Base-by-base conservation (phyloP, 2,888 invertebrate species). In the Argyresthia albistria region DNA sequence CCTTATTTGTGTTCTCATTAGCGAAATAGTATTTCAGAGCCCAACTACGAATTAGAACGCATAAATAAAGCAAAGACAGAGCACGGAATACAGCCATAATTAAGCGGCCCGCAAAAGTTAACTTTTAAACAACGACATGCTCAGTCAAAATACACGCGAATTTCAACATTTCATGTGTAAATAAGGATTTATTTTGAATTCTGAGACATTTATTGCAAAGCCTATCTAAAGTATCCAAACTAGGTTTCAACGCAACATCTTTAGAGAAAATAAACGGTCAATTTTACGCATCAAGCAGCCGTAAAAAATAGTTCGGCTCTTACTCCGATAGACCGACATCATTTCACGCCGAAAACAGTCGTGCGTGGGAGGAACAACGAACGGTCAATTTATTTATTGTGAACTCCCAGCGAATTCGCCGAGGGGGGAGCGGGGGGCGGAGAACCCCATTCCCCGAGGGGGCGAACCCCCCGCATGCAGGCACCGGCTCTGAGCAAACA, bases 381-480 rank as follows among this genome's bases (percentile, higher is more conserved):
- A 58, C 58, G 58, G 59, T 60, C 64, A 63, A 65, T 69, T 68
- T 66, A 65, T 68, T 69, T 70, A 66, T 70, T 63, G 61, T 61
- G 54, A 57, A 46, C 42, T 50, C 64, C 57, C 64, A 64, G 58
- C 58, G 57, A 57, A 59, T n/a, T n/a, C n/a, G n/a, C n/a, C n/a
- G 60, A 61, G 58, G 67, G 61, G 63, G 62, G 66, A 63, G 64
- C 57, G 57, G 57, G 61, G 54, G 58, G 50, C 55, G 53, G 56
- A 58, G 54, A 50, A 55, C 55, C 50, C 52, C 50, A 54, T 57
- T 56, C 57, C 52, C 54, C 51, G 12, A 43, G 49, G 64, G 58
- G 48, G 56, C 52, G 48, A n/a, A 47, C 55, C 61, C 65, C 64
- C 56, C 56, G 59, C 25, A 16, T 6, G 46, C 46, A 52, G 47